phyloP scores from a whole-genome alignment of 2,888 invertebrate species.

The Pammene aurita region DNA sequence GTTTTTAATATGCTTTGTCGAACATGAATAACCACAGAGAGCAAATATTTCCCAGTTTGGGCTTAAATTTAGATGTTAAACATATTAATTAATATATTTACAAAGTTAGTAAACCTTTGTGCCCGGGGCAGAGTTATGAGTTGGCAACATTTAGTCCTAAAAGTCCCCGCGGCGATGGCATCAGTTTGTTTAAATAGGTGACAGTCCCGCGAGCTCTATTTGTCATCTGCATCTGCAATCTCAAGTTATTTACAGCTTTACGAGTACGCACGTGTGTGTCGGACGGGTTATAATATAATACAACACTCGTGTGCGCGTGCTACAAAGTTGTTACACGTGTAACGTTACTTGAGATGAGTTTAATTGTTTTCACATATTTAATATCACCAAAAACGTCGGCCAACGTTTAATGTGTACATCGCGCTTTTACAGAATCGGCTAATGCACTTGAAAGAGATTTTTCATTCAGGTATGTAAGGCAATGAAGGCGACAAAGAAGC shows the following conservation, averaged over 20 bases:
- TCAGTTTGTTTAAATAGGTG: slow-evolving; percentile 45
- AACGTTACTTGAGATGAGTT: background rate
- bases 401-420: background rate
- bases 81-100: slow-evolving; percentile 22
- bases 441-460: no score
- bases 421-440: no score
- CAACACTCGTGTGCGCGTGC: slow-evolving; percentile 8
- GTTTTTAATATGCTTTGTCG: slow-evolving; percentile 8
- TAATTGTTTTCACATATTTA: background rate
- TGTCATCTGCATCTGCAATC: slow-evolving; percentile 56
- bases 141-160: slow-evolving; percentile 27
- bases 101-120: slow-evolving; percentile 8
- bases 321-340: slow-evolving; percentile 22
- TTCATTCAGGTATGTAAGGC: no score
- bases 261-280: slow-evolving; percentile 14
- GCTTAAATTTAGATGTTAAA: slow-evolving; percentile 10
- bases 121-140: slow-evolving; percentile 5
- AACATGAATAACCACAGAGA: slow-evolving; percentile 5
- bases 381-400: background rate
- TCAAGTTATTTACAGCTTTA: slow-evolving; percentile 53
- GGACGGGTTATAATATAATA: slow-evolving; percentile 16
- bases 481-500: no score
- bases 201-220: slow-evolving; percentile 50
- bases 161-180: slow-evolving; percentile 45
- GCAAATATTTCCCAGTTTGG: slow-evolving; percentile 11